A percentile compares a stretch with the other conserved stretches of the same genome.
Evolutionary conservation across 1,140 invertebrate genomes (phyloP).

Genomic region (Calosoma granatense): DNA sequence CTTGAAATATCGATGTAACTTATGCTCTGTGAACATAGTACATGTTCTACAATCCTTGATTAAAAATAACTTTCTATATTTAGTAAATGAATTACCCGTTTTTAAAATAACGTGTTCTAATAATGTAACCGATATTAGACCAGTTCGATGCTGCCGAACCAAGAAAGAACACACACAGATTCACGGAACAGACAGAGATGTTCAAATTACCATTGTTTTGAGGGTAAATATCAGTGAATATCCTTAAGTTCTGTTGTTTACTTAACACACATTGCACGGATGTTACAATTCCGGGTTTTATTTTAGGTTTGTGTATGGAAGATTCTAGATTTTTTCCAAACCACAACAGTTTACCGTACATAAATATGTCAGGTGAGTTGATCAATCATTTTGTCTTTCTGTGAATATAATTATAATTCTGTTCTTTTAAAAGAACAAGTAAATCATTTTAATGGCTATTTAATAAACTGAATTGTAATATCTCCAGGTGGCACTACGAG

Average conservation of each 20-base stretch:
- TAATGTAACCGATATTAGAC: slow-evolving; percentile 7
- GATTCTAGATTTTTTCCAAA: background rate
- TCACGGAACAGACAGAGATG: background rate
- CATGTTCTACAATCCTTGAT: background rate
- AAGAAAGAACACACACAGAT: background rate
- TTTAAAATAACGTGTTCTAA: background rate
- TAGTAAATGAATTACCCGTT: slow-evolving; percentile 6
- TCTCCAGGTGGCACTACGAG: background rate
- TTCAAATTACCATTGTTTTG: background rate
- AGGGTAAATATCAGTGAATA: background rate
- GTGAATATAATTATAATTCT: too few species aligned
- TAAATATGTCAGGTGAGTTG: background rate
- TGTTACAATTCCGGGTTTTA: background rate
- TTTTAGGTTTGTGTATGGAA: background rate
- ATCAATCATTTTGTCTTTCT: too few species aligned
- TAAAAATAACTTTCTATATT: slow-evolving; percentile 6
- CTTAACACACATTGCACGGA: too few species aligned
- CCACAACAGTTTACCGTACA: background rate
- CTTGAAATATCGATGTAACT: too few species aligned
- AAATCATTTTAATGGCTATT: background rate
- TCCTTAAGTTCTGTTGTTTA: too few species aligned
- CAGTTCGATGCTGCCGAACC: background rate
- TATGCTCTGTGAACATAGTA: slow-evolving; percentile 10
- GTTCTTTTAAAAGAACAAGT: too few species aligned
- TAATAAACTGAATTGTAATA: background rate